Evolutionary conservation across 92 coral and sea anemone species (phyloP), one percentile per base, ranked within the genome.

Genomic region (Zoanthus solanderi): DNA sequence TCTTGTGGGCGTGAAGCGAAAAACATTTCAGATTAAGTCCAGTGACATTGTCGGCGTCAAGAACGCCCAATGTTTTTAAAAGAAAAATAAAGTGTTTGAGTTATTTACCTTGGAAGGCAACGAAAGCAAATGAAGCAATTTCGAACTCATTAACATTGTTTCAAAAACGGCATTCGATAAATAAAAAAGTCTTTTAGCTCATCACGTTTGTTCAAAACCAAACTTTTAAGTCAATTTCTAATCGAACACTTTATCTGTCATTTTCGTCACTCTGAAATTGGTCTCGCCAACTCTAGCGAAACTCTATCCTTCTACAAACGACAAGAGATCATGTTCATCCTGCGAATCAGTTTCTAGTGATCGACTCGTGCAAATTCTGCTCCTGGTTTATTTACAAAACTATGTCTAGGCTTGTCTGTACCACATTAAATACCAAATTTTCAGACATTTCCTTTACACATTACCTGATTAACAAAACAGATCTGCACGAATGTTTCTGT

Each of bases 1-100:
- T 65, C 14, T 1, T 47, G 85, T 81, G 75, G 85, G 85, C 75
- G 85, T 81, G 75, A 81, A 81, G 75, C 42, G 75, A 67, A 14
- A 60, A 81, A 66, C 75, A 81, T 81, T 81, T 66, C 47, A 53
- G 74, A 81, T 81, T 29, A 81, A 81, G 74, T 17, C 32, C 72
- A 66, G 47, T 48, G 71, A 81, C 75, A 66, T 18, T 46, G 3
- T 66, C 46, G 46, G 58, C 42, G 18, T 68, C 54, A 10, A 65
- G 53, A 11, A 48, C 84, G 32, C 84, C 72, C 72, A 65, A 58
- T 14, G 23, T 58, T 68, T 61, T 37, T 58, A 18, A 15, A 78
- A 46, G 58, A 42, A 79, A 78, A 16, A 32, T 37, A 37, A 37
- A 37, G n/a, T 42, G 28, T 37, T 14, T 5, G 44, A 23, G 52